These are phyloP conservation scores for Thymelicus sylvestris DNA, from an alignment of 2,888 invertebrate genomes.

Conservation along the genomic window DNA sequence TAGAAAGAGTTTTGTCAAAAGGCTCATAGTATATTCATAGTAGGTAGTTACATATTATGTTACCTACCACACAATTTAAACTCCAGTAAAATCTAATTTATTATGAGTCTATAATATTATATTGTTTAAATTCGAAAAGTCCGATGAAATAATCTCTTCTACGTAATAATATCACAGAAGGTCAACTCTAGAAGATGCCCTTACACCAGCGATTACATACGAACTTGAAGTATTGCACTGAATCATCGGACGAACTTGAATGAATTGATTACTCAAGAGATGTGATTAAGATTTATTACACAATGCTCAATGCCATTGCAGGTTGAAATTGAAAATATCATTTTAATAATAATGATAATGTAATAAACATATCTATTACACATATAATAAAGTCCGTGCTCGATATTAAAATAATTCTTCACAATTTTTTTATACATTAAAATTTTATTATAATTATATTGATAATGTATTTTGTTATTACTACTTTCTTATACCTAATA, in stretches of 20 bases:
- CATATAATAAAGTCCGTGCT: neutral
- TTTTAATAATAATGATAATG: neutral
- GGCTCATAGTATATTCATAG: too few relatives aligned
- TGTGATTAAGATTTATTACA: slow-evolving; percentile 25
- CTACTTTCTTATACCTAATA: too few relatives aligned
- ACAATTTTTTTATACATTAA: too few relatives aligned
- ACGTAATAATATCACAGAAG: slow-evolving; percentile 6
- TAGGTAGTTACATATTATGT: too few relatives aligned
- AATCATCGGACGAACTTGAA: slow-evolving; percentile 35
- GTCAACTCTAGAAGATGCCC: slow-evolving; percentile 17
- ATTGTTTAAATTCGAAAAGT: too few relatives aligned
- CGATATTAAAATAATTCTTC: too few relatives aligned
- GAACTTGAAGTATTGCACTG: slow-evolving; percentile 27
- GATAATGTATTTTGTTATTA: too few relatives aligned
- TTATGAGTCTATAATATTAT: too few relatives aligned
- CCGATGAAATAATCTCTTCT: neutral
- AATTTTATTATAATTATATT: too few relatives aligned
- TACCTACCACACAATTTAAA: too few relatives aligned
- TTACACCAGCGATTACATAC: slow-evolving; percentile 18
- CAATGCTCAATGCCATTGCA: slow-evolving; percentile 24
- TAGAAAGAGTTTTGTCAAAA: too few relatives aligned
- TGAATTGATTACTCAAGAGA: slow-evolving; percentile 29
- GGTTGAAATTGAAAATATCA: neutral
- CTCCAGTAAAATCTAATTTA: too few relatives aligned
- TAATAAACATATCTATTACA: neutral